Conservation (phyloP, 2,113 vertebrate genomes). For the Gallinago paraguaiae region DNA sequence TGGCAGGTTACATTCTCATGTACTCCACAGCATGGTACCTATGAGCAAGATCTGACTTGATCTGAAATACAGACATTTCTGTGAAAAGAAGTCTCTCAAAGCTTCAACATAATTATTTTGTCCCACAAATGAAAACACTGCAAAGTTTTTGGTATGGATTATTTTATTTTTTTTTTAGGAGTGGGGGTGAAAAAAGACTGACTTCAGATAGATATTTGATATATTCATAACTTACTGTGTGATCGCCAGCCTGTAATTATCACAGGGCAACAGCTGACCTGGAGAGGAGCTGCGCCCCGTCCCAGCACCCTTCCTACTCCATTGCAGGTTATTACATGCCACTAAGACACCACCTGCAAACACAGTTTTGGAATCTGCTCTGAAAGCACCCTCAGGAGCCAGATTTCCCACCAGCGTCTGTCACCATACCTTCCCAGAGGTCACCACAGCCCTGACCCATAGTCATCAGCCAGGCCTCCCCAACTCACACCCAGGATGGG, state of each 20-base stretch:
- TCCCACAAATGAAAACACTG: background rate
- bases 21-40: background rate
- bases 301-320: no score
- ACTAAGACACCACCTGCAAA: background rate
- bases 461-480: accelerated
- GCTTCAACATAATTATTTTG: background rate
- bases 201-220: background rate
- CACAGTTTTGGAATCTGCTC: background rate
- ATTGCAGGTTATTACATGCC: accelerated
- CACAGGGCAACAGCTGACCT: background rate
- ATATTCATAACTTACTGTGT: background rate
- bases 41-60: background rate
- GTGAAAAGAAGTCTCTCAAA: background rate
- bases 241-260: background rate
- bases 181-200: background rate
- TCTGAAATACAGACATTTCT: background rate
- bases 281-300: accelerated
- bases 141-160: no score
- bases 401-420: background rate
- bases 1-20: background rate
- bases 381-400: background rate
- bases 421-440: accelerated
- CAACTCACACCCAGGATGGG: accelerated
- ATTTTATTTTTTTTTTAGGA: no score
- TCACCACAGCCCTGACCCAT: background rate